A percentile compares a stretch with the other conserved stretches of the same genome.
phyloP scores from a whole-genome alignment of 2,113 vertebrate species.

The Albula glossodonta region DNA sequence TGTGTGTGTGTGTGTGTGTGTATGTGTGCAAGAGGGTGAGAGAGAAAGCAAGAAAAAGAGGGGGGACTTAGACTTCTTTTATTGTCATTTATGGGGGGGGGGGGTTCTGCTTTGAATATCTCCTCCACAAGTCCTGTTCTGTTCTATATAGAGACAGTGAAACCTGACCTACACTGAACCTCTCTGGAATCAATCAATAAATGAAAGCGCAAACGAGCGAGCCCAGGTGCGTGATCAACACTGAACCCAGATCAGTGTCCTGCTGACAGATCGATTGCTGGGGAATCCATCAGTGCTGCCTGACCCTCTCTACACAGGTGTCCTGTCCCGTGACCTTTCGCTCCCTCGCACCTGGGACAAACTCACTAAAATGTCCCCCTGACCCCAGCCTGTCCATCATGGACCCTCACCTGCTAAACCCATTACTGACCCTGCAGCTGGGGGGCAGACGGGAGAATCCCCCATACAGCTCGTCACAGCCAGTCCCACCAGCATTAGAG shows the following conservation, averaged over 20 bases:
- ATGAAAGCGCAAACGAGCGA: not conserved
- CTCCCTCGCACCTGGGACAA: slow-evolving; percentile 6
- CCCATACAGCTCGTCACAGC: not conserved
- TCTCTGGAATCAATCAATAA: not conserved
- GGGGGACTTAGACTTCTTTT: no score
- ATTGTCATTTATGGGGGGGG: no score
- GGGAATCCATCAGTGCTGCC: slow-evolving; percentile 22
- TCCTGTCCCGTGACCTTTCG: not conserved
- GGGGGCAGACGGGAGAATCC: not conserved
- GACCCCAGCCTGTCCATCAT: slow-evolving; percentile 14
- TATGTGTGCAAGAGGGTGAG: no score
- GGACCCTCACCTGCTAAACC: slow-evolving; percentile 16
- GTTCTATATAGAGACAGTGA: not conserved
- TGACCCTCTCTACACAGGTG: not conserved
- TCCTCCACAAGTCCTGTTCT: not conserved
- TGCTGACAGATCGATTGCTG: slow-evolving; percentile 1
- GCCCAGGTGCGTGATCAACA: not conserved
- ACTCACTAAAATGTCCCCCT: not conserved
- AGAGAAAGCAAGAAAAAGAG: no score
- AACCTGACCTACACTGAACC: not conserved
- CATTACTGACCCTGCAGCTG: not conserved
- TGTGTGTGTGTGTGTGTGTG: no score
- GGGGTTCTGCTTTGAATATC: not conserved
- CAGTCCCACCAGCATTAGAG: not conserved
- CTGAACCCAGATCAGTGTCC: not conserved